Evolutionary conservation across 2,888 invertebrate species (phyloP), one percentile per base, ranked within the genome.

Genomic region (Aphodius granarius): DNA sequence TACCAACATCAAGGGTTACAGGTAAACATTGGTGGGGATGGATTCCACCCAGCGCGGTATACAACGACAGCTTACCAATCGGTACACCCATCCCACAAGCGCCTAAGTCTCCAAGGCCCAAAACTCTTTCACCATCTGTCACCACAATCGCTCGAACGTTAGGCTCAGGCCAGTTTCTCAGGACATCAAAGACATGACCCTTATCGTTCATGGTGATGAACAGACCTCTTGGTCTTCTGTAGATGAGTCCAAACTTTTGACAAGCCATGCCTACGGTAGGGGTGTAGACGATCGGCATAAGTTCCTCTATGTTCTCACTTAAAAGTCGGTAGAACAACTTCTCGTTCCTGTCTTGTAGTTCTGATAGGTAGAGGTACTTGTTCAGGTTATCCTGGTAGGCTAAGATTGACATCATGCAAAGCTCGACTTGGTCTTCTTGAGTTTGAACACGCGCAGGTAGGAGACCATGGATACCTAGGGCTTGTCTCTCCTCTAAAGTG

Each of bases 11-110:
- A 79, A 99, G 90, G 18, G 94, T 92, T 82, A 99, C 95, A 0
- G 98, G 98, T 78, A 99, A 89, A 86, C 98, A 98, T 85, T 97
- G 95, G 84, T 96, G 94, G 0, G 98, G 99, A 83, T 96, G 95
- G 81, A 99, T 97, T n/a, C 97, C 98, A 19, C 97, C 98, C 79
- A 99, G 88, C 0, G 98, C 98, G 0, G 98, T 98, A 87, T 99
- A 99, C 64, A 99, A 90, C 0, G 98, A 93, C 78, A 99, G 89
- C 87, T 99, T 99, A 19, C 99, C 99, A 13, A 99, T 97, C 0
- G 99, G 98, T 82, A 99, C 99, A 76, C 99, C 99, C 97, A 97
- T 97, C 20, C 99, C 99, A 83, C 95, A 95, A 0, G 97, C 97
- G 0, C 99, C 99, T 72, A 99, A 91, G 87, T 99, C 99, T 4